phyloP scores from a whole-genome alignment of 92 coral and sea anemone genomes.

The Pocillopora meandrina region DNA sequence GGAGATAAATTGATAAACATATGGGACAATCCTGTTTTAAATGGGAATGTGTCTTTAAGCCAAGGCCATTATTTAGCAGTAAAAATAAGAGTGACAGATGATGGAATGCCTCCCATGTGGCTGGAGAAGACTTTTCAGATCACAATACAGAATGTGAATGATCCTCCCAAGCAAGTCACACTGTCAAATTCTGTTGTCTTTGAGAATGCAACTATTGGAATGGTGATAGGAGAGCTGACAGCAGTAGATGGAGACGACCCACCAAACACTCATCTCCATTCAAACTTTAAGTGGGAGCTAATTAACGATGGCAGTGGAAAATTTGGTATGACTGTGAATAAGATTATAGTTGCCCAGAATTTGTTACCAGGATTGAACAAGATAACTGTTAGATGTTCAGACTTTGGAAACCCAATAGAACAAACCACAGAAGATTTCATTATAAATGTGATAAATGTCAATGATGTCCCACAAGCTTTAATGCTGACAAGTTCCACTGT shows the following conservation, averaged over 20 bases:
- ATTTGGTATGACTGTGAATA: conserved; percentile 59
- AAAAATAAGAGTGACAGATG: conserved; percentile 66
- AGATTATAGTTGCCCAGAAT: conserved; percentile 62
- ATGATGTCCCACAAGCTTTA: conserved; percentile 81
- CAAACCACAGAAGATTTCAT: conserved; percentile 45
- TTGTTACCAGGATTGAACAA: conserved; percentile 75
- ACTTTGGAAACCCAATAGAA: conserved; percentile 72
- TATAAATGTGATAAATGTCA: conserved; percentile 54
- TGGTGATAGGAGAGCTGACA: conserved; percentile 63
- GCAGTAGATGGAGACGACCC: conserved; percentile 89
- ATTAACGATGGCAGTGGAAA: conserved; percentile 50
- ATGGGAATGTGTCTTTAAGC: conserved; percentile 60
- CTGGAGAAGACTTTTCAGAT: conserved; percentile 55
- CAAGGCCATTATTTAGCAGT: conserved; percentile 49
- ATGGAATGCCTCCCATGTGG: conserved; percentile 85
- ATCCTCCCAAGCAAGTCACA: conserved; percentile 80
- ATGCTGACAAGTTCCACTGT: conserved; percentile 57
- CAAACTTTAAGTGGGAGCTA: conserved; percentile 73
- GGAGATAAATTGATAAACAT: conserved; percentile 60
- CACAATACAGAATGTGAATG: conserved; percentile 73
- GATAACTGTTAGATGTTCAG: conserved; percentile 76
- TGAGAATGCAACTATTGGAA: conserved; percentile 77
- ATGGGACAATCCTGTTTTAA: conserved; percentile 77
- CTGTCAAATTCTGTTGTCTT: conserved; percentile 61
- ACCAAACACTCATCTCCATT: conserved; percentile 56